Conservation (phyloP, 1,140 invertebrate genomes). For the Drosophila mayri region DNA sequence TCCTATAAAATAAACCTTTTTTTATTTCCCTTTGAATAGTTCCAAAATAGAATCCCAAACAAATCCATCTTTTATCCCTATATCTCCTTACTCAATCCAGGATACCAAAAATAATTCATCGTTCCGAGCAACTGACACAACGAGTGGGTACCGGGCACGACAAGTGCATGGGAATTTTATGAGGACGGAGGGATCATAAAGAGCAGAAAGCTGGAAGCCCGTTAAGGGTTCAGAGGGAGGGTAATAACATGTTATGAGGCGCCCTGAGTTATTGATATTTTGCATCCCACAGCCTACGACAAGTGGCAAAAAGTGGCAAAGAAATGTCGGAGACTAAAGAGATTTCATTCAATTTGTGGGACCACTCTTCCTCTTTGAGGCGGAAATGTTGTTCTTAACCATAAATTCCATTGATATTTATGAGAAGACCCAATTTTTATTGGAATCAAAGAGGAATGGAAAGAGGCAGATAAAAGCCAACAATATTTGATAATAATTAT, state of each 20-base stretch:
- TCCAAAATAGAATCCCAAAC: not conserved
- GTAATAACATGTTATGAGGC: slow-evolving; percentile 27
- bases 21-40: too few species aligned
- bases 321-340: slow-evolving; percentile 27
- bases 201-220: slow-evolving; percentile 47
- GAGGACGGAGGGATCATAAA: slow-evolving; percentile 47
- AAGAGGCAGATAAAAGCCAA: slow-evolving; percentile 30
- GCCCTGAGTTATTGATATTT: slow-evolving; percentile 48
- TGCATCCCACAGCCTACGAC: slow-evolving; percentile 34
- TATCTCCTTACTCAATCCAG: not conserved
- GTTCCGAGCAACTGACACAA: slow-evolving; percentile 39
- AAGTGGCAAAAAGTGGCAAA: slow-evolving; percentile 35
- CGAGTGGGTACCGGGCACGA: slow-evolving; percentile 35
- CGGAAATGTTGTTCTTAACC: slow-evolving; percentile 9
- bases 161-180: slow-evolving; percentile 44
- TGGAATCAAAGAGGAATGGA: slow-evolving; percentile 16
- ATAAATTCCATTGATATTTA: slow-evolving; percentile 53
- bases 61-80: not conserved
- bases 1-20: too few species aligned
- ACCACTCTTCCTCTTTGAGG: not conserved
- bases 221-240: slow-evolving; percentile 25
- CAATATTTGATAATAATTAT: slow-evolving; percentile 40
- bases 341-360: slow-evolving; percentile 45
- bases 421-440: slow-evolving; percentile 33
- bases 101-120: slow-evolving; percentile 43